phyloP scores from a whole-genome alignment of 2,888 invertebrate species.

The Epicampocera succincta region DNA sequence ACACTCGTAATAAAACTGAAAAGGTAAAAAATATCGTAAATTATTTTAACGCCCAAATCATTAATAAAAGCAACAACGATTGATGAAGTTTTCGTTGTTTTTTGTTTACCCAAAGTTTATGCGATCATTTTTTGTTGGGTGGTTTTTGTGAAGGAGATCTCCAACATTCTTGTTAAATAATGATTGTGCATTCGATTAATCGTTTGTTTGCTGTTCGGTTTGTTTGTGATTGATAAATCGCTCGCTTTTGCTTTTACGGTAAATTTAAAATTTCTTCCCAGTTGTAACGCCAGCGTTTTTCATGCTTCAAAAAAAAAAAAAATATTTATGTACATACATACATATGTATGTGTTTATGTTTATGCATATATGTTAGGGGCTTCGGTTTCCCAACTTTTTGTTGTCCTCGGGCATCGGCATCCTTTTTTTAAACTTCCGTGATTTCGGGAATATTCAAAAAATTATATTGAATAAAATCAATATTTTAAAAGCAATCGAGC shows the following conservation, averaged over 20 bases:
- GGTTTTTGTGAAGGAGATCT: conserved; percentile 9
- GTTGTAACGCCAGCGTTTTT: conserved; percentile 17
- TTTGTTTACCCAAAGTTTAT: conserved; percentile 38
- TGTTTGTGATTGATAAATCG: conserved; percentile 48
- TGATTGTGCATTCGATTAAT: conserved; percentile 31
- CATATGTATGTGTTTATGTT: too few species aligned
- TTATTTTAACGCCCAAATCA: conserved; percentile 65
- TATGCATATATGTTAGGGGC: too few species aligned
- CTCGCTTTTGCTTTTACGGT: conserved; percentile 19
- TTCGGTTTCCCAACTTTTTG: too few species aligned
- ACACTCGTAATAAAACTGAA: conserved; percentile 26
- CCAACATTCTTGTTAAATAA: conserved; percentile 27
- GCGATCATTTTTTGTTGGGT: conserved; percentile 1
- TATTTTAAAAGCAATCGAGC: too few species aligned
- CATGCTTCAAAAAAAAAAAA: not conserved
- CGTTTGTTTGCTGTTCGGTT: conserved; percentile 22
- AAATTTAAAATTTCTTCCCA: conserved; percentile 49
- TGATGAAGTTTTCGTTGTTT: conserved; percentile 49
- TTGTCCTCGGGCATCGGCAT: too few species aligned
- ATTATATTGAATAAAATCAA: too few species aligned
- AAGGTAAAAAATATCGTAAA: conserved; percentile 45
- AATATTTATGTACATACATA: too few species aligned
- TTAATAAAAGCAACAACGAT: conserved; percentile 33
- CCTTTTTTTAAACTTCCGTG: too few species aligned
- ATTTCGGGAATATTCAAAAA: too few species aligned